These are phyloP conservation scores for Pachycephala philippinensis DNA, from an alignment of 2,113 vertebrate species.

Conservation along the genomic window DNA sequence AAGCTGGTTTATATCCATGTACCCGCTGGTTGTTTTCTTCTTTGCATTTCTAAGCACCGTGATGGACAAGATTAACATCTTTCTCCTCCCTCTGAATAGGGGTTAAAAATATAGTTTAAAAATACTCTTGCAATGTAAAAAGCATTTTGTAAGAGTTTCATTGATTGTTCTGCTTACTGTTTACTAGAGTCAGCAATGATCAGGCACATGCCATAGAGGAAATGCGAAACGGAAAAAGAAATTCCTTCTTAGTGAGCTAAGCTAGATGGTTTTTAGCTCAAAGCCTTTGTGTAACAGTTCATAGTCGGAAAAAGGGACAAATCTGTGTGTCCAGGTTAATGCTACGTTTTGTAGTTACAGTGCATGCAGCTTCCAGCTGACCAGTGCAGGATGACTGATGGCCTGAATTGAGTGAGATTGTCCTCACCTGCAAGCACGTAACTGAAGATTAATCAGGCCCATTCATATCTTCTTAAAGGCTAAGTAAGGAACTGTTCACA, in stretches of 20 bases:
- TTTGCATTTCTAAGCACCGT: background rate
- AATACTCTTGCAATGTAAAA: background rate
- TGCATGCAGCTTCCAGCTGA: background rate
- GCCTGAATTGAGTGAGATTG: background rate
- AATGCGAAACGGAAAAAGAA: background rate
- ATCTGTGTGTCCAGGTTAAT: background rate
- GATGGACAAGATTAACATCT: background rate
- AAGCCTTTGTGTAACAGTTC: background rate
- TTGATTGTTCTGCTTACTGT: background rate
- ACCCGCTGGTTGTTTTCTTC: background rate
- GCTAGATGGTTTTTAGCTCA: background rate
- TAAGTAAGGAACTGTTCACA: background rate
- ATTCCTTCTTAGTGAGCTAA: background rate
- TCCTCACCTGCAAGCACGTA: background rate
- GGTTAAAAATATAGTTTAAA: background rate
- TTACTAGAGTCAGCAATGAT: background rate
- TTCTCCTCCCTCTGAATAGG: background rate
- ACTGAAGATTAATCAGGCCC: background rate
- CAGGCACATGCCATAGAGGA: background rate
- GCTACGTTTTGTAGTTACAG: fast-evolving
- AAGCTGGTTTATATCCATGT: background rate
- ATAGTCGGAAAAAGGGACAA: background rate
- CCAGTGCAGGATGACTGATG: too few species aligned
- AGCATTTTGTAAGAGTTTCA: background rate
- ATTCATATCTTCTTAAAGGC: background rate